Evolutionary conservation across 2,888 invertebrate species (phyloP).

Genomic region (Meganola albula): DNA sequence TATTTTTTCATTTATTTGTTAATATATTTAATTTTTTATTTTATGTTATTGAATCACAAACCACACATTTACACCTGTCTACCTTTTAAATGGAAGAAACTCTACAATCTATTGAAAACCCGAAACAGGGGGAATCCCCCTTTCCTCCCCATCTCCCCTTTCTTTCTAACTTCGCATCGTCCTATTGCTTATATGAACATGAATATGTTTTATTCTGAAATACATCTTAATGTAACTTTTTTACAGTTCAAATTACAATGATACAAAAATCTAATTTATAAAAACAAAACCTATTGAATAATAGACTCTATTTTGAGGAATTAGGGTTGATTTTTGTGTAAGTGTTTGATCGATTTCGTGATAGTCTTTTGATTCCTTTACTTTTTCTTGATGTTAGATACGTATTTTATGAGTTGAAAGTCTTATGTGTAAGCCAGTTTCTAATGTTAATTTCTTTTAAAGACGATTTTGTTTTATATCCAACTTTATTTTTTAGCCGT

Average conservation of each 20-base stretch:
- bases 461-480: too few relatives aligned
- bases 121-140: constrained; percentile 65
- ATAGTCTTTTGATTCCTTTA: constrained; percentile 76
- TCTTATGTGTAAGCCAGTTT: constrained; percentile 63
- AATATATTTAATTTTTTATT: too few relatives aligned
- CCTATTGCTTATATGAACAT: constrained; percentile 76
- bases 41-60: constrained; percentile 5
- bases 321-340: constrained; percentile 37
- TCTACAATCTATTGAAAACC: constrained; percentile 77
- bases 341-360: constrained; percentile 67
- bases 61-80: constrained; percentile 56
- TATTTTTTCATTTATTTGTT: too few relatives aligned
- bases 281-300: constrained; percentile 30
- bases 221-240: too few relatives aligned
- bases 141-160: constrained; percentile 60
- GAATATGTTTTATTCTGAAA: too few relatives aligned
- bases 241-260: constrained; percentile 29
- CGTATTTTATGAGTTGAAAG: constrained; percentile 73
- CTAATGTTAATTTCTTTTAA: constrained; percentile 29
- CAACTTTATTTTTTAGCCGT: too few relatives aligned
- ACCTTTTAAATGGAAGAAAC: constrained; percentile 62
- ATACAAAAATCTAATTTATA: constrained; percentile 56
- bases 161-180: constrained; percentile 77
- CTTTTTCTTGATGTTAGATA: constrained; percentile 74
- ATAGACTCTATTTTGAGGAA: constrained; percentile 24